These are phyloP conservation scores for Drymodes brunneopygia DNA, from an alignment of 2,113 vertebrate genomes.

Conservation along the genomic window DNA sequence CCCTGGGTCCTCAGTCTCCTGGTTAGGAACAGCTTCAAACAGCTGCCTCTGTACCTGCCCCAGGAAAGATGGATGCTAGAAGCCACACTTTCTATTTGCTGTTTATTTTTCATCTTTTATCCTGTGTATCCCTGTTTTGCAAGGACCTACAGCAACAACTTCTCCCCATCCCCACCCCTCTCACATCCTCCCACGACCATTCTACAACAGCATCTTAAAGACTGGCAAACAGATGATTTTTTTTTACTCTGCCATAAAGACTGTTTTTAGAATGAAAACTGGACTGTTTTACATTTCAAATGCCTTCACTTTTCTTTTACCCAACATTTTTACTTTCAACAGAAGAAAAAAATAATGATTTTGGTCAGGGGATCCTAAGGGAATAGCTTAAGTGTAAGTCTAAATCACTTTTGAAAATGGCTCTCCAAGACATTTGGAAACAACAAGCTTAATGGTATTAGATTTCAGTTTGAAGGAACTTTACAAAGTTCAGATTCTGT, in stretches of 20 bases:
- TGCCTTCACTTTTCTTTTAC: background rate
- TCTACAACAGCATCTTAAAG: background rate
- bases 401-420: background rate
- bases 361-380: background rate
- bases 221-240: background rate
- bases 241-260: background rate
- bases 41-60: background rate
- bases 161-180: background rate
- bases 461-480: background rate
- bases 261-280: background rate
- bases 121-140: background rate
- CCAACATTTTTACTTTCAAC: background rate
- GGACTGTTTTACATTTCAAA: background rate
- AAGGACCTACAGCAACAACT: background rate
- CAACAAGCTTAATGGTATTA: background rate
- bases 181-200: background rate
- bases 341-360: background rate
- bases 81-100: background rate
- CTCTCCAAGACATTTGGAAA: background rate
- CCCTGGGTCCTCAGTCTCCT: background rate
- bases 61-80: background rate
- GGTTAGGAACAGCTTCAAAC: background rate
- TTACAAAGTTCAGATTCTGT: background rate
- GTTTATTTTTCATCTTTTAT: background rate
- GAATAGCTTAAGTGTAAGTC: background rate